Base-by-base conservation (phyloP, 2,113 vertebrate species). In the Murina feae region DNA sequence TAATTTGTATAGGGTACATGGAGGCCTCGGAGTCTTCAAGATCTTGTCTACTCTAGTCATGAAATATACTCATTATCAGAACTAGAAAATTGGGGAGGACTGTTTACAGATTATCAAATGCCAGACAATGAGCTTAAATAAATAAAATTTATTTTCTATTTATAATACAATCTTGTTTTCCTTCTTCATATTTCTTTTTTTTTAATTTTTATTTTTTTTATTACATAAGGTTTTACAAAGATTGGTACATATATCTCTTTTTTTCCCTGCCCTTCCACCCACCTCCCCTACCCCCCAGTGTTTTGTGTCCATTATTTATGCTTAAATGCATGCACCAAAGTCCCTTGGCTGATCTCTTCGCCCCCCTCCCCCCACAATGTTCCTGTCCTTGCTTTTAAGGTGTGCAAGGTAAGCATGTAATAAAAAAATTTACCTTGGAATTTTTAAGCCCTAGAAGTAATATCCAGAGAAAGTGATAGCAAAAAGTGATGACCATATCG, bases 141-240 rank as follows among this genome's bases (percentile, higher is more conserved):
- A 92, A 86, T 82, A 89, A 88, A 90, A 82, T 79, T 47, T 6
- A 93, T 28, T 94, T 90, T 82, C 13, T 83, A 79, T n/a, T 89
- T 65, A 82, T 78, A 72, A 86, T 35, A 25, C 6, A 72, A 42
- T 76, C 16, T 82, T 74, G 28, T 28, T 32, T 86, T 89, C 83
- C 16, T 80, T 63, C 21, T 81, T 35, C 75, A 10, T 68, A 39
- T 87, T 86, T 76, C 32, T 51, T n/a, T n/a, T n/a, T n/a, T n/a
- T n/a, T n/a, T n/a, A n/a, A n/a, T n/a, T n/a, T n/a, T n/a, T n/a
- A n/a, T n/a, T n/a, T n/a, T n/a, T n/a, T n/a, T n/a, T n/a, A n/a
- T n/a, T n/a, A n/a, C n/a, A n/a, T n/a, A n/a, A n/a, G n/a, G n/a
- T n/a, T n/a, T n/a, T n/a, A n/a, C n/a, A n/a, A n/a, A n/a, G n/a